Evolutionary conservation across 1,140 invertebrate genomes (phyloP), one percentile per base, ranked within the genome.

Genomic region (Sweltsa coloradensis): DNA sequence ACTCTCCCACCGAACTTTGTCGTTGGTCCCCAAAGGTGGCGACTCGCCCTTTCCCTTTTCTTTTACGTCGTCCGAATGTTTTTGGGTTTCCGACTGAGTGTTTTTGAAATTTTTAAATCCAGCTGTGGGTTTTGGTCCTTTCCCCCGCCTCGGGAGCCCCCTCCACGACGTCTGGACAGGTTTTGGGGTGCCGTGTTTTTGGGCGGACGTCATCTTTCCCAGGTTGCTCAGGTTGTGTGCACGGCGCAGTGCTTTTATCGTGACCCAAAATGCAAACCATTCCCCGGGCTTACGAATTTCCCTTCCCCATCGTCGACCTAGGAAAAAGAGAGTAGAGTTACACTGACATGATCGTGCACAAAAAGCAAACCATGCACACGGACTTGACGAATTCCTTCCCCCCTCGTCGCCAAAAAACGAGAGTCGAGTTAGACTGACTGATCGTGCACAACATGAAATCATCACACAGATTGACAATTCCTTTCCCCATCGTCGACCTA

Each of bases 241-340:
- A 70, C 78, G 24, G 72, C 76, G 57, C 83, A 85, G 1, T 78
- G 74, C 31, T 72, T 73, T 50, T 83, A 80, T 74, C 9, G 82
- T 80, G 58, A n/a, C 81, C 84, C 3, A 86, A 62, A 27, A 85
- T 71, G 60, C 83, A 86, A 54, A 86, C 79, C 60, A 85, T 78
- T 55, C 82, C 84, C 19, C 85, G 81, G 13, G 81, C n/a, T n/a
- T n/a, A n/a, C n/a, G n/a, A n/a, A n/a, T n/a, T 34, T 14, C 34
- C 34, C n/a, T n/a, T 14, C 14, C 19, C 34, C 34, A 3, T 18
- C 6, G 19, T 2, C n/a, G 19, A 34, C 14, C 9, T n/a, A 34
- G 19, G 34, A 34, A 18, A n/a, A n/a, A 34, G 3, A 2, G 6
- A 34, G 19, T 34, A 34, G 2, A 6, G 19, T 34, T 34, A n/a